phyloP scores from a whole-genome alignment of 2,888 invertebrate species.

The Chrysotoxum bicinctum region DNA sequence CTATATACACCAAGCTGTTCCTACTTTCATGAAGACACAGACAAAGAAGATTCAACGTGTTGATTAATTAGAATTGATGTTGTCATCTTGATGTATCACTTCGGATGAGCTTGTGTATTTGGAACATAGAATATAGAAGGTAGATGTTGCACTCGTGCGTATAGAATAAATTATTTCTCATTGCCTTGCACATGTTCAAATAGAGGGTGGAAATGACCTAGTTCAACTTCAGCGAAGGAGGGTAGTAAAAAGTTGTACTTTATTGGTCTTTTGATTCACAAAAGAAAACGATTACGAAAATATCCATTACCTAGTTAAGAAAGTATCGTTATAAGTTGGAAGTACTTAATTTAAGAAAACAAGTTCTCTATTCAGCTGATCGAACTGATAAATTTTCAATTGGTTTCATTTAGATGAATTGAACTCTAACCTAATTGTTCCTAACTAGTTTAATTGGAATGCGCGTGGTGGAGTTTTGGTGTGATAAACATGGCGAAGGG shows the following conservation, averaged over 20 bases:
- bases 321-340: not conserved
- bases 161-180: constrained; percentile 20
- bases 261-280: not conserved
- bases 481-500: no score
- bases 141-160: constrained; percentile 9
- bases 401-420: no score
- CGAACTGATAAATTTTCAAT: no score
- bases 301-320: not conserved
- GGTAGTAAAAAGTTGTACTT: not conserved
- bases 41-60: constrained; percentile 27
- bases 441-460: no score
- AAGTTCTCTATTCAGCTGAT: no score
- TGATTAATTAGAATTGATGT: constrained; percentile 40
- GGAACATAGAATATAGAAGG: not conserved
- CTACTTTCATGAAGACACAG: not conserved
- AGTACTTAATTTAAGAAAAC: no score
- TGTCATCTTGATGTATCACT: constrained; percentile 61
- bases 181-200: not conserved
- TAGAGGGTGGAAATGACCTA: constrained; percentile 7
- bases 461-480: no score
- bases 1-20: not conserved
- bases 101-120: not conserved
- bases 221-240: not conserved
- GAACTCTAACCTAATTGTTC: no score
- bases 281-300: not conserved